Evolutionary conservation across 2,113 vertebrate species (phyloP).

Genomic region (Tauraco erythrolophus): DNA sequence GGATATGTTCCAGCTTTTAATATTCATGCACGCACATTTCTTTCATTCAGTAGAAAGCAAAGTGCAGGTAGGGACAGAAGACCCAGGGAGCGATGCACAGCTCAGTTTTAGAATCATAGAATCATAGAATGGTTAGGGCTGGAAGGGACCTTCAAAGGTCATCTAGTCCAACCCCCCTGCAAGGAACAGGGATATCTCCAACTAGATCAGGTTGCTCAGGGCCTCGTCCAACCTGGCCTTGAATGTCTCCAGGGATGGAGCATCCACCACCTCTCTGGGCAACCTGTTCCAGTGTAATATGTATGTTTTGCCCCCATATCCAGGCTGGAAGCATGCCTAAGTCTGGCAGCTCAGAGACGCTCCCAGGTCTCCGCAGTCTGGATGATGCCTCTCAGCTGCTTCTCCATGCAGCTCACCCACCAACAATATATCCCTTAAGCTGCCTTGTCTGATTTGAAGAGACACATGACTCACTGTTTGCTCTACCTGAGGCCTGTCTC

Average conservation of each 20-base stretch:
- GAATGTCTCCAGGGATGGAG: no score
- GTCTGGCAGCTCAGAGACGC: background rate
- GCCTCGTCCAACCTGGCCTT: no score
- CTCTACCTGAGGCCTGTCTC: conserved; percentile 16
- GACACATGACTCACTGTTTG: conserved; percentile 27
- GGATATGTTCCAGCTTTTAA: background rate
- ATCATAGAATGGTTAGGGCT: no score
- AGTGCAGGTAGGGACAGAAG: background rate
- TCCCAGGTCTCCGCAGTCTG: background rate
- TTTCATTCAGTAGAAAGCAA: background rate
- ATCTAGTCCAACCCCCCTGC: no score
- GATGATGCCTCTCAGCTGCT: background rate
- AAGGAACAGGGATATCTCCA: no score
- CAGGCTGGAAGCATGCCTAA: background rate
- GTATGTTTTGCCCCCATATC: background rate
- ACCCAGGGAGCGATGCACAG: rapidly evolving
- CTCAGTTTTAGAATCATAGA: no score
- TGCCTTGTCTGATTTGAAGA: conserved; percentile 1
- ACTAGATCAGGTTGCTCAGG: no score
- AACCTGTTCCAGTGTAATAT: no score
- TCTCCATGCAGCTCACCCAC: background rate
- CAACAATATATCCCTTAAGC: background rate
- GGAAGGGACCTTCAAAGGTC: no score
- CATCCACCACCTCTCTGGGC: no score
- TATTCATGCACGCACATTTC: background rate